Evolutionary conservation across 1,140 invertebrate species (phyloP), one percentile per base, ranked within the genome.

Genomic region (Potamilus streckersoni): DNA sequence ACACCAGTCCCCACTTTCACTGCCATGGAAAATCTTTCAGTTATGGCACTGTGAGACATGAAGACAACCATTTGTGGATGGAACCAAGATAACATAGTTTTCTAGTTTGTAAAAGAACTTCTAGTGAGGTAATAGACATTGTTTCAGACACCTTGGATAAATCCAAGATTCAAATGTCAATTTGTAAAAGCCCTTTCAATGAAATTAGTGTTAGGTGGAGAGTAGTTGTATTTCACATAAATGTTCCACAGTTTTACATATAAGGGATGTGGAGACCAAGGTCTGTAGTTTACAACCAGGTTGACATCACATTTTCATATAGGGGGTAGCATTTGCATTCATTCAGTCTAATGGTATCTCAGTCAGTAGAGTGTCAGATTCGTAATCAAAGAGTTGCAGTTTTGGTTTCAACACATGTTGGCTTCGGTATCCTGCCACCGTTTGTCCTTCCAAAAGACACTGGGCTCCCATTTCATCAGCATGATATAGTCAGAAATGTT

Each of bases 131-230:
- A 80, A 76, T 79, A 15, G 78, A 74, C 5, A 80, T 77, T n/a
- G 73, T 79, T 64, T 79, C 78, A 66, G 80, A 80, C 2, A 78
- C 78, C 71, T 83, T 81, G 17, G 75, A 74, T 14, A 80, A 76
- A 61, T 82, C 76, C 15, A 82, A 67, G 20, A 82, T 82, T 14
- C 64, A 71, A n/a, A 81, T 69, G 56, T 75, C 78, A 13, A 62
- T 57, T 64, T 80, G 80, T 27, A 59, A 62, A 6, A 56, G n/a
- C 31, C 23, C 17, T 60, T 64, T 0, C 56, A 20, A 0, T 69
- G 67, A 16, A 81, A 60, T 65, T 81, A 74, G 20, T 81, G 55
- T 15, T 73, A 64, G 2, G 75, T 79, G 15, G 62, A 68, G n/a
- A 74, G 11, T 13, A 79, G 74, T 27, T 81, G 74, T n/a, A 72